Evolutionary conservation across 2,888 invertebrate genomes (phyloP).

Genomic region (Dynastes maya): DNA sequence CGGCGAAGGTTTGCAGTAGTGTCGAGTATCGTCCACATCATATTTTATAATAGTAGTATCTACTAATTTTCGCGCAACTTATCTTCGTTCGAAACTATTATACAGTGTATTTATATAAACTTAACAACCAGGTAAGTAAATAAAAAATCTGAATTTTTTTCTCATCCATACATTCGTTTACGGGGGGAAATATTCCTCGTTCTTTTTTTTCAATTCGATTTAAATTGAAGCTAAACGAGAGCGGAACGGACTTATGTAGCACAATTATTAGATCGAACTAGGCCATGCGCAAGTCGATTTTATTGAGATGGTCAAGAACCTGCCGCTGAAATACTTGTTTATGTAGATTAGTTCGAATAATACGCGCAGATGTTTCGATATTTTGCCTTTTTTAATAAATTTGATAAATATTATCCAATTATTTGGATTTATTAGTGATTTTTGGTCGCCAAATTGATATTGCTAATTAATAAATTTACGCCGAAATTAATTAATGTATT

Average conservation of each 20-base stretch:
- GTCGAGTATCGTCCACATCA: slow-evolving; percentile 39
- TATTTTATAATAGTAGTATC: too few relatives aligned
- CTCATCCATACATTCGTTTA: neutral
- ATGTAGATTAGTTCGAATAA: neutral
- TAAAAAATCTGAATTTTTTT: neutral
- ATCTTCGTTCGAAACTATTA: neutral
- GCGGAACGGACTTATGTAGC: neutral
- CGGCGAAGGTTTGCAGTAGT: slow-evolving; percentile 49
- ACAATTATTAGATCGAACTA: slow-evolving; percentile 25
- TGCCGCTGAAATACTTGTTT: slow-evolving; percentile 2
- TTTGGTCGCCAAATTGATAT: too few relatives aligned
- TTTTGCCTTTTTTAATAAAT: neutral
- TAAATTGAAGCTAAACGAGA: neutral
- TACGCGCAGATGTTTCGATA: neutral
- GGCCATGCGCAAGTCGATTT: slow-evolving; percentile 36
- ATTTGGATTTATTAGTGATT: too few relatives aligned
- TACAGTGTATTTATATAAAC: neutral
- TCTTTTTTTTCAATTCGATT: neutral
- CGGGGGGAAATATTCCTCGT: neutral
- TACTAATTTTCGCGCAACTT: slow-evolving; percentile 29
- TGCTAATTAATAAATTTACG: too few relatives aligned
- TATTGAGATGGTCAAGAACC: slow-evolving; percentile 42
- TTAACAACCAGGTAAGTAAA: slow-evolving; percentile 2
- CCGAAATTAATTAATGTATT: too few relatives aligned
- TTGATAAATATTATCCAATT: too few relatives aligned